Percentiles rank a stretch among this genome's conserved stretches.
These are phyloP conservation scores for Argyresthia albistria DNA, from an alignment of 2,888 invertebrate species.

Conservation along the genomic window DNA sequence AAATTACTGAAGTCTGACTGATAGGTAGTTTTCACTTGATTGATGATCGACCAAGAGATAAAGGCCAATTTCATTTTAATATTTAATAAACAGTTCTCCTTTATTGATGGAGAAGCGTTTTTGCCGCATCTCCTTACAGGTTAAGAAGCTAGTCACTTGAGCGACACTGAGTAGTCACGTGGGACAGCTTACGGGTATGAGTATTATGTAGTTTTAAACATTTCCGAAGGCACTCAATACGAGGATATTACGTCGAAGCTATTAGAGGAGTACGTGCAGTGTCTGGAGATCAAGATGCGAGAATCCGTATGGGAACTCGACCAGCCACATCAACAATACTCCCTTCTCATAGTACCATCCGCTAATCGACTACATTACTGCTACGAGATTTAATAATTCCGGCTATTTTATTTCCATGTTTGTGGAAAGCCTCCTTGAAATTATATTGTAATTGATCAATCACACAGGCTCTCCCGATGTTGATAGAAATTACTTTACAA, in stretches of 20 bases:
- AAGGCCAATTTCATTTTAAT: conserved; percentile 50
- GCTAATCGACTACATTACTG: not conserved
- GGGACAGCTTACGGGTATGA: not conserved
- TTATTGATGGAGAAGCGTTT: not conserved
- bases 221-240: conserved; percentile 48
- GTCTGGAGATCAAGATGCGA: conserved; percentile 42
- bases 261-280: conserved; percentile 56
- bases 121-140: no score
- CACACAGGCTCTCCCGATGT: no score
- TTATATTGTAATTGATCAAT: no score
- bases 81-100: conserved; percentile 27
- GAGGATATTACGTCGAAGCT: conserved; percentile 56
- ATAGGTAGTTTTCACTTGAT: conserved; percentile 52
- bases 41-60: conserved; percentile 44
- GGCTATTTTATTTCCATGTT: no score
- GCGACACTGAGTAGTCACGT: not conserved
- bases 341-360: no score
- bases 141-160: not conserved
- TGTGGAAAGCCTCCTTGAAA: no score
- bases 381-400: not conserved
- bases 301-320: conserved; percentile 40
- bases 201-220: conserved; percentile 10
- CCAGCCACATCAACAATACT: not conserved
- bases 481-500: not conserved
- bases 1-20: conserved; percentile 21